These are phyloP conservation scores for Drosophila saltans DNA, from an alignment of 1,140 invertebrate species.

Conservation along the genomic window DNA sequence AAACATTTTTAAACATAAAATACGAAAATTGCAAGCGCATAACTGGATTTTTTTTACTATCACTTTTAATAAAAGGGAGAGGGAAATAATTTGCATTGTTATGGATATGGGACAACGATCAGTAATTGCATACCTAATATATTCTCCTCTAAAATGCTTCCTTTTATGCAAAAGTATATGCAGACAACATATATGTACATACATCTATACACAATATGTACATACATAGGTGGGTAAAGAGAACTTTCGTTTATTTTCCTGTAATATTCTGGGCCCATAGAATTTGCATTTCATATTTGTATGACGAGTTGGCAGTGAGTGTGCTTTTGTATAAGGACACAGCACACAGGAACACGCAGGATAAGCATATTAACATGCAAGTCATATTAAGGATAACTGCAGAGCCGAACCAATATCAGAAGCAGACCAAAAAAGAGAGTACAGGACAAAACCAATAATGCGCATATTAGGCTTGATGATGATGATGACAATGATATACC, in stretches of 20 bases:
- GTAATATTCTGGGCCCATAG: conserved; percentile 63
- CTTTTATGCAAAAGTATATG: not conserved
- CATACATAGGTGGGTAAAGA: not conserved
- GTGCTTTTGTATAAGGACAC: conserved; percentile 44
- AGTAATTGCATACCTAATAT: not conserved
- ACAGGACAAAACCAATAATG: conserved; percentile 77
- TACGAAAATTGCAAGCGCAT: not conserved
- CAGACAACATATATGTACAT: not conserved
- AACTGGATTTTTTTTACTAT: not conserved
- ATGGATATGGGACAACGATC: not conserved
- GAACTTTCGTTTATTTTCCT: conserved; percentile 30
- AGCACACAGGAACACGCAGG: conserved; percentile 25
- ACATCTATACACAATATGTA: not conserved
- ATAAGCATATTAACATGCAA: conserved; percentile 71
- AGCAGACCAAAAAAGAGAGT: conserved; percentile 20
- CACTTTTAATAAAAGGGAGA: not conserved
- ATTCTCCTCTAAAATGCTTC: not conserved
- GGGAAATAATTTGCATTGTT: not conserved
- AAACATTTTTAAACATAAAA: not conserved
- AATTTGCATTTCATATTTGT: conserved; percentile 79
- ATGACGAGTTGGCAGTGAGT: conserved; percentile 52
- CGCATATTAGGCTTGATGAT: conserved; percentile 80
- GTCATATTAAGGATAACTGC: conserved; percentile 74
- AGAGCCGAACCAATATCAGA: conserved; percentile 21
- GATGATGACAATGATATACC: conserved; percentile 54